Percentiles rank a stretch among this genome's conserved stretches.
These are phyloP conservation scores for Heteropelma amictum DNA, from an alignment of 2,888 invertebrate species.

Conservation along the genomic window DNA sequence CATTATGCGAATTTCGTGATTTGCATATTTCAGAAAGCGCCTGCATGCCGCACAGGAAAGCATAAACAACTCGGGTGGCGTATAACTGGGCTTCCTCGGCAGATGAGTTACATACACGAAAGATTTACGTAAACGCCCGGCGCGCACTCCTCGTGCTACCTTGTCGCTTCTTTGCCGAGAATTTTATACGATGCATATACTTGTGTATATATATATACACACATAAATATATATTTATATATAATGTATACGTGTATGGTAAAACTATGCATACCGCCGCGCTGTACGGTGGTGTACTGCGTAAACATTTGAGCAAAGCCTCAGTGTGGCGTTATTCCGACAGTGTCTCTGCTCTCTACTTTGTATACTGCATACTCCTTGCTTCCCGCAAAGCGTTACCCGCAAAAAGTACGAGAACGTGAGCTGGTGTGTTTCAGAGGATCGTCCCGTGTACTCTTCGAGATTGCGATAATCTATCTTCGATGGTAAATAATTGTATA, in stretches of 20 bases:
- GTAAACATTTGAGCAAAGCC: constrained; percentile 17
- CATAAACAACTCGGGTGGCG: constrained; percentile 75
- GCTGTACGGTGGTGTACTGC: constrained; percentile 14
- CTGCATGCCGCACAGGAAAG: constrained; percentile 73
- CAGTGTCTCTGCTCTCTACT: constrained; percentile 24
- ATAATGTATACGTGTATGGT: neutral
- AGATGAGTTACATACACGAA: constrained; percentile 76
- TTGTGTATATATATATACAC: neutral
- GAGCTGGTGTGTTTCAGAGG: constrained; percentile 17
- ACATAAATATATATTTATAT: neutral
- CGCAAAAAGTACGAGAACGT: constrained; percentile 2
- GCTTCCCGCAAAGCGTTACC: neutral
- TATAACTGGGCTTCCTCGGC: constrained; percentile 71
- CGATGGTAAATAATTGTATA: constrained; percentile 53
- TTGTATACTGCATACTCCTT: neutral
- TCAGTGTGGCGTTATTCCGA: constrained; percentile 14
- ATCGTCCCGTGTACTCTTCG: constrained; percentile 15
- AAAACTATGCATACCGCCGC: neutral
- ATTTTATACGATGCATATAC: constrained; percentile 22
- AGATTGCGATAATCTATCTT: constrained; percentile 51
- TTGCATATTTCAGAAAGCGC: constrained; percentile 77
- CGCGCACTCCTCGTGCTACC: constrained; percentile 54
- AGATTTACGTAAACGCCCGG: constrained; percentile 73
- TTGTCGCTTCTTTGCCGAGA: constrained; percentile 42
- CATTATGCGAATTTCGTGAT: constrained; percentile 76